Evolutionary conservation across 2,888 invertebrate genomes (phyloP).

Genomic region (Lasioglossum calceatum): DNA sequence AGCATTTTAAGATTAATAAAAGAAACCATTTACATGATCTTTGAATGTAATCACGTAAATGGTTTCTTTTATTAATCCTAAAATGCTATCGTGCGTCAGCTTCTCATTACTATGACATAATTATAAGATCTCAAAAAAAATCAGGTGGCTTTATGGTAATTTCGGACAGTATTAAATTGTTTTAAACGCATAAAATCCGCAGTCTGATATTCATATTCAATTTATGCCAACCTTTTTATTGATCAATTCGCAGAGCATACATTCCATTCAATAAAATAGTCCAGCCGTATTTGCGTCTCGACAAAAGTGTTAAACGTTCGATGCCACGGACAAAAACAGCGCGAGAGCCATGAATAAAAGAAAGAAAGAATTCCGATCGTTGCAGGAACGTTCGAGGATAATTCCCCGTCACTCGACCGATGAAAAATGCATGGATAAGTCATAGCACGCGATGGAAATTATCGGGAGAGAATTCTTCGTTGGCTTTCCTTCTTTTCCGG

Average conservation of each 20-base stretch:
- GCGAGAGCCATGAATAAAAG: not conserved
- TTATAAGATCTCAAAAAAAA: no score
- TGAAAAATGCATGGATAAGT: slow-evolving; percentile 1
- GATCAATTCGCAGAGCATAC: not conserved
- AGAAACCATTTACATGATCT: no score
- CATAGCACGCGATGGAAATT: not conserved
- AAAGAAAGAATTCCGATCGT: slow-evolving; percentile 3
- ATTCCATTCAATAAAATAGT: not conserved
- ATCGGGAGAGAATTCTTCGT: not conserved
- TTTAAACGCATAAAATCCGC: no score
- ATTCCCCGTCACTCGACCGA: not conserved
- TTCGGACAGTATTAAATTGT: no score
- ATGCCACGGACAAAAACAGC: not conserved
- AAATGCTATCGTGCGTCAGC: no score
- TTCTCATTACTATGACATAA: no score
- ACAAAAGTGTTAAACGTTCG: not conserved
- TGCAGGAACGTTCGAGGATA: not conserved
- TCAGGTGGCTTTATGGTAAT: no score
- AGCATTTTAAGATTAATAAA: no score
- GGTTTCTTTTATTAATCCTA: no score
- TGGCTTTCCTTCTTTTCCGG: not conserved
- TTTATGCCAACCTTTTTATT: no score
- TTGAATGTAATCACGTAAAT: no score
- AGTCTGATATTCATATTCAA: no score
- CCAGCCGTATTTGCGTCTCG: not conserved